A percentile compares a stretch with the other conserved stretches of the same genome.
These are phyloP conservation scores for Dendrophyllia cribrosa DNA, from an alignment of 64 coral and sea anemone species.

Conservation along the genomic window DNA sequence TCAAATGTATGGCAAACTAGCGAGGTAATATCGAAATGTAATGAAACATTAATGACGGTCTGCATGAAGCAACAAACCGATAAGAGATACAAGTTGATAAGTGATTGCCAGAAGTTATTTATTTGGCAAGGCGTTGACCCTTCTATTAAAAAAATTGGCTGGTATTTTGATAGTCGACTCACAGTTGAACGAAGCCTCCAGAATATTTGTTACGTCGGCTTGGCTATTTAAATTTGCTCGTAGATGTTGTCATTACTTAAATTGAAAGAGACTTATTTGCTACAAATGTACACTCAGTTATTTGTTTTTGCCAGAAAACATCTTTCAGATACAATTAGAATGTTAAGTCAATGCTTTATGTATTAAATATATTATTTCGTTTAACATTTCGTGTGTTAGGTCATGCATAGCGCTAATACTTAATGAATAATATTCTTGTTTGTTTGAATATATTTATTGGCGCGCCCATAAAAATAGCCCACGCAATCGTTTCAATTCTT, in stretches of 20 bases:
- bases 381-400: neutral
- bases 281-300: neutral
- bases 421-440: too few species aligned
- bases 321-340: neutral
- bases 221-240: neutral
- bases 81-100: too few species aligned
- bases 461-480: too few species aligned
- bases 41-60: too few species aligned
- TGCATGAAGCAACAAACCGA: too few species aligned
- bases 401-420: neutral
- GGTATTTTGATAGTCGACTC: neutral
- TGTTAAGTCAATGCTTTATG: neutral
- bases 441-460: too few species aligned
- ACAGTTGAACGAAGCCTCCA: neutral
- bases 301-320: neutral
- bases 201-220: neutral
- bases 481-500: too few species aligned
- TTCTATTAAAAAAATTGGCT: neutral
- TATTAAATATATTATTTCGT: neutral
- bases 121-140: neutral
- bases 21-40: too few species aligned
- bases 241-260: neutral
- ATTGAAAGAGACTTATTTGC: neutral
- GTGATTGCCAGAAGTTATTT: neutral
- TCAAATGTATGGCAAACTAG: too few species aligned